phyloP scores from a whole-genome alignment of 2,888 invertebrate species.

The Scaptodrosophila latifasciaeformis region DNA sequence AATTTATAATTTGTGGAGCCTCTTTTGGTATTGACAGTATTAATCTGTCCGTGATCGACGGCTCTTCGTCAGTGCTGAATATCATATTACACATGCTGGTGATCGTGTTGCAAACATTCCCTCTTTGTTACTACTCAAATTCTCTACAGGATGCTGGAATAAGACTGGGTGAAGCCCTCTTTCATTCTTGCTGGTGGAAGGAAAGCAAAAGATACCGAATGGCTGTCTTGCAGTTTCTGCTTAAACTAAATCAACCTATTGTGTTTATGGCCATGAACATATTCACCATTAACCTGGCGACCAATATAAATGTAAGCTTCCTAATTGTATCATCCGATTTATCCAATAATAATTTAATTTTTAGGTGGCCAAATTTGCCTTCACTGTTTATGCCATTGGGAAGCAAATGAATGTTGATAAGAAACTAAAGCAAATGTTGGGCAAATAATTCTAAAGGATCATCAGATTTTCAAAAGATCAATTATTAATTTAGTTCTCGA shows the following conservation, averaged over 20 bases:
- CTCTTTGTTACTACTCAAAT: slow-evolving; percentile 33
- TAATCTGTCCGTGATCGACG: slow-evolving; percentile 22
- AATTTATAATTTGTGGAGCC: slow-evolving; percentile 31
- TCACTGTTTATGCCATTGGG: slow-evolving; percentile 33
- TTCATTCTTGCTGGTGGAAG: slow-evolving; percentile 29
- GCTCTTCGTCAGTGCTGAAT: slow-evolving; percentile 23
- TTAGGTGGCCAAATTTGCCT: slow-evolving; percentile 35
- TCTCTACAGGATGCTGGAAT: slow-evolving; percentile 25
- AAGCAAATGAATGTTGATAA: slow-evolving; percentile 31
- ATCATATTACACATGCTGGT: slow-evolving; percentile 26
- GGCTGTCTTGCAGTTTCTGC: slow-evolving; percentile 22
- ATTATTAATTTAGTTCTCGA: no score
- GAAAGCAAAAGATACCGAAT: slow-evolving; percentile 20
- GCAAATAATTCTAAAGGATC: no score
- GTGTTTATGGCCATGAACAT: slow-evolving; percentile 30
- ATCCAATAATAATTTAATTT: no score
- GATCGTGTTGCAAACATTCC: slow-evolving; percentile 30
- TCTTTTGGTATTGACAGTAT: slow-evolving; percentile 28
- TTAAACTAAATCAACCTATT: slow-evolving; percentile 31
- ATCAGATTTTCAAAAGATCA: no score
- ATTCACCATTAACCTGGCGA: slow-evolving; percentile 31
- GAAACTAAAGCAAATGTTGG: slow-evolving; percentile 14
- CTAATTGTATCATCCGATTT: no score
- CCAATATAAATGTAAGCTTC: slow-evolving; percentile 28
- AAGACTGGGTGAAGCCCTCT: slow-evolving; percentile 20